phyloP scores from a whole-genome alignment of 2,113 vertebrate genomes.

The Toxotes chatareus region DNA sequence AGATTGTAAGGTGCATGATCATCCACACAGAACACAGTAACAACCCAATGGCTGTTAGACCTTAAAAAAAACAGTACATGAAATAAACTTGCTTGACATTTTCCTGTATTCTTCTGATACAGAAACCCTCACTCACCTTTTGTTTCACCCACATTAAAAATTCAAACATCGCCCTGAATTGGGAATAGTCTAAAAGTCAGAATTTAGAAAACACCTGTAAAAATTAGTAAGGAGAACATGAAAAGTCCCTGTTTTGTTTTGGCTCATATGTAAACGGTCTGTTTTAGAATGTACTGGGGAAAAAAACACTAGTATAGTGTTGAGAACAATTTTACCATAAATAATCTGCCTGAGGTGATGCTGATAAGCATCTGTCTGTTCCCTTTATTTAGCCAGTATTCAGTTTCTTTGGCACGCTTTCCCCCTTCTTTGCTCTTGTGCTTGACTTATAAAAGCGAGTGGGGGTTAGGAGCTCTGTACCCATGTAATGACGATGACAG shows the following conservation, averaged over 20 bases:
- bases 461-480: slow-evolving; percentile 73
- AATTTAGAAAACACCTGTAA: neutral
- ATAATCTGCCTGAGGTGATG: slow-evolving; percentile 28
- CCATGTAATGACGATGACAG: slow-evolving; percentile 88
- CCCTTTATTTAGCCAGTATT: slow-evolving; percentile 21
- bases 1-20: slow-evolving; percentile 40
- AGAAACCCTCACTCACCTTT: neutral
- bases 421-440: slow-evolving; percentile 31
- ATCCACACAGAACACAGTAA: slow-evolving; percentile 9
- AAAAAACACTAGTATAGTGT: neutral
- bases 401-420: slow-evolving; percentile 32
- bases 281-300: neutral
- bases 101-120: neutral
- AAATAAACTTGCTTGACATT: neutral
- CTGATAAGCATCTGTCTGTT: slow-evolving; percentile 18
- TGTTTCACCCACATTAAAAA: neutral
- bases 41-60: neutral
- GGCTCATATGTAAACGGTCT: neutral
- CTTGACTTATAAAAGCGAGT: neutral
- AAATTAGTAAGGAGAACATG: neutral
- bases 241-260: neutral
- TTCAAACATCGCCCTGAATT: neutral
- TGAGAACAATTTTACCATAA: slow-evolving; percentile 14
- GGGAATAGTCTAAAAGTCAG: neutral
- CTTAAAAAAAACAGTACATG: neutral